Percentiles rank a stretch among this genome's conserved stretches.
These are phyloP conservation scores for Troides helena DNA, from an alignment of 2,888 invertebrate species.

Conservation along the genomic window DNA sequence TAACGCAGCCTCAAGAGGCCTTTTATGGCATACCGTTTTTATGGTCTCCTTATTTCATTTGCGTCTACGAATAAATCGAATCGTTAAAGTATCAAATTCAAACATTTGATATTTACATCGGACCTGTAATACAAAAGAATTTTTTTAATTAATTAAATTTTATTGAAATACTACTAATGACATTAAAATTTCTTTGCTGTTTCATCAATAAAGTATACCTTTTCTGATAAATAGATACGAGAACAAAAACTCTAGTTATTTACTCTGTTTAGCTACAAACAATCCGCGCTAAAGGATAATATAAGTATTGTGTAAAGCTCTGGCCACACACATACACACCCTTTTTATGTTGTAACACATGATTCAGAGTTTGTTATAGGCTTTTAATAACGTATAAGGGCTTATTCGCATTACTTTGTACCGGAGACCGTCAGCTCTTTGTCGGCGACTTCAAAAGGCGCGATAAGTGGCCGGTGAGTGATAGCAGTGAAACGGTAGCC, in stretches of 20 bases:
- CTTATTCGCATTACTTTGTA: constrained; percentile 56
- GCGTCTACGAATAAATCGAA: constrained; percentile 55
- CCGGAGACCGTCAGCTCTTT: constrained; percentile 70
- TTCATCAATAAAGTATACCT: no score
- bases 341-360: constrained; percentile 1
- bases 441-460: constrained; percentile 69
- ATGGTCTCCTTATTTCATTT: constrained; percentile 67
- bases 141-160: neutral
- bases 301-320: constrained; percentile 18
- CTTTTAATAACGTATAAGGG: constrained; percentile 39
- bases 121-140: constrained; percentile 21
- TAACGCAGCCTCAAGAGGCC: constrained; percentile 55
- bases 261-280: neutral
- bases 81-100: constrained; percentile 46
- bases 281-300: neutral
- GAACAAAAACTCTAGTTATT: neutral
- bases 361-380: constrained; percentile 37
- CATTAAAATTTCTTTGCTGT: neutral
- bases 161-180: neutral
- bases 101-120: constrained; percentile 34
- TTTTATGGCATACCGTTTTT: constrained; percentile 65
- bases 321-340: constrained; percentile 27
- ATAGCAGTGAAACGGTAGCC: constrained; percentile 72
- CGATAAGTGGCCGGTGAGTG: constrained; percentile 65
- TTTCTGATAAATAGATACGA: neutral